A percentile compares a stretch with the other conserved stretches of the same genome.
phyloP scores from a whole-genome alignment of 1,140 invertebrate genomes.

The Drosophila ercepeae region DNA sequence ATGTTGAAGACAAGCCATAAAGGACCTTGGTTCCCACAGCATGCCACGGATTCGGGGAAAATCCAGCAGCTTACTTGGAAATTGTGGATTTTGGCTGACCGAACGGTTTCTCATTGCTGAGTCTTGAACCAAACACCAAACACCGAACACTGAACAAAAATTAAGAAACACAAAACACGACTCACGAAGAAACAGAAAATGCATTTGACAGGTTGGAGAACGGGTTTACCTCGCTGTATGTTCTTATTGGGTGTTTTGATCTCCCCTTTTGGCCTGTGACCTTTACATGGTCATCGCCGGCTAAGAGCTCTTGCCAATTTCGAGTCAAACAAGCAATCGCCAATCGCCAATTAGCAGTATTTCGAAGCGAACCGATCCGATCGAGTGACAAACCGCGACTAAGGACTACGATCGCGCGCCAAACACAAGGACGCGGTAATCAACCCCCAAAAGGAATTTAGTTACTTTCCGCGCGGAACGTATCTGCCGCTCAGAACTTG shows the following conservation, averaged over 20 bases:
- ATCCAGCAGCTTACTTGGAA: not conserved
- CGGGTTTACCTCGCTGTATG: slow-evolving; percentile 62
- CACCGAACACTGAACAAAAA: not conserved
- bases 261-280: slow-evolving; percentile 51
- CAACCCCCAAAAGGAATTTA: no score
- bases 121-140: slow-evolving; percentile 8
- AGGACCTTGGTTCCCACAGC: slow-evolving; percentile 21
- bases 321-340: not conserved
- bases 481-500: no score
- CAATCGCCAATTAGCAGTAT: not conserved
- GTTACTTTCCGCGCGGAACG: no score
- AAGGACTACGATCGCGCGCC: no score
- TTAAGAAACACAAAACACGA: not conserved
- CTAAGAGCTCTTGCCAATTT: not conserved
- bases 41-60: slow-evolving; percentile 8
- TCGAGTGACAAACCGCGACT: no score
- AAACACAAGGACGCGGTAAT: no score
- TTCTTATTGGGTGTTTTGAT: slow-evolving; percentile 45
- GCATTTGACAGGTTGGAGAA: slow-evolving; percentile 58
- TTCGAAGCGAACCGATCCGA: no score
- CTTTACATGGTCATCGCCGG: slow-evolving; percentile 56
- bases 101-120: slow-evolving; percentile 5
- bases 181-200: slow-evolving; percentile 15
- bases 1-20: not conserved
- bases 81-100: slow-evolving; percentile 22